These are phyloP conservation scores for Tinea trinotella DNA, from an alignment of 2,888 invertebrate genomes.

Conservation along the genomic window DNA sequence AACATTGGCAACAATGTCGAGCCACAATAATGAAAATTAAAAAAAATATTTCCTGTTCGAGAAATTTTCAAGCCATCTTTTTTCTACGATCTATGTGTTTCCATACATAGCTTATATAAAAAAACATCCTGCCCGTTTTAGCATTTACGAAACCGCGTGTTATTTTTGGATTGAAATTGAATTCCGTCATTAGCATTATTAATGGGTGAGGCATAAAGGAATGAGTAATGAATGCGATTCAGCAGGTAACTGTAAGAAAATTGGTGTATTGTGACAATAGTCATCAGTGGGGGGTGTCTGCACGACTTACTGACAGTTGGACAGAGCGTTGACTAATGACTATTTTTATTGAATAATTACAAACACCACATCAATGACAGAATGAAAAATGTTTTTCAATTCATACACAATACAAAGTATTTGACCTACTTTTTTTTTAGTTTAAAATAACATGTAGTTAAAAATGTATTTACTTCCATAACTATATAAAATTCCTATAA, in stretches of 20 bases:
- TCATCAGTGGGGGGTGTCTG: constrained; percentile 46
- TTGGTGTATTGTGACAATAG: constrained; percentile 43
- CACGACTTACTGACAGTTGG: constrained; percentile 57
- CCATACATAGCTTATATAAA: too few species aligned
- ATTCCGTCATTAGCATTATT: not conserved
- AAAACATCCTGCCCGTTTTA: too few species aligned
- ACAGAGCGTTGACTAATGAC: constrained; percentile 59
- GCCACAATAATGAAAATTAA: too few species aligned
- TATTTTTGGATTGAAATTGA: not conserved
- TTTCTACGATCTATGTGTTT: too few species aligned
- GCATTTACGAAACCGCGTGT: not conserved
- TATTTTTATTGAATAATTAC: constrained; percentile 67
- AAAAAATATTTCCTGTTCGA: too few species aligned
- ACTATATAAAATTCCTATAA: too few species aligned
- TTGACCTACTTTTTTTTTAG: not conserved
- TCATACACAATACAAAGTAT: not conserved
- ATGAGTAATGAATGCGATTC: not conserved
- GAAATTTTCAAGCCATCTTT: too few species aligned
- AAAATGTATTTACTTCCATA: too few species aligned
- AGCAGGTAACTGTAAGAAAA: constrained; percentile 4
- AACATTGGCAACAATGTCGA: too few species aligned
- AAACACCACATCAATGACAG: constrained; percentile 22
- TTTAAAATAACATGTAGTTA: too few species aligned
- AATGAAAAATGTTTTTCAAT: constrained; percentile 1
- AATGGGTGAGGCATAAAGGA: not conserved